These are phyloP conservation scores for Corythornis cristatus DNA, from an alignment of 2,113 vertebrate species.

Conservation along the genomic window DNA sequence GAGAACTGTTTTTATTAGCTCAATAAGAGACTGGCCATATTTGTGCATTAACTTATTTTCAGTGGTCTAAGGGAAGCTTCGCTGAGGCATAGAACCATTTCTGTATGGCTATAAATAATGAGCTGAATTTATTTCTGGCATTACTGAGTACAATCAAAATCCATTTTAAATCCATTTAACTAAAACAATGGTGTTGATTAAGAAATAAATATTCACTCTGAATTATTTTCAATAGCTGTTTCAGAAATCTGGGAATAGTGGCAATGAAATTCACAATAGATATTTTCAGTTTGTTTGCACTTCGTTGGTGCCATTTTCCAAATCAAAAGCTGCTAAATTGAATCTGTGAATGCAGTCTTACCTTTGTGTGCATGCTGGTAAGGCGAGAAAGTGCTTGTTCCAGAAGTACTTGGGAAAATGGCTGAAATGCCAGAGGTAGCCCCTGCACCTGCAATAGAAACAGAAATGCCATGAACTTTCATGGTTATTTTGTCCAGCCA, in stretches of 20 bases:
- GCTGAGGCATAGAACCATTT: not conserved
- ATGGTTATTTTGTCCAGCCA: not conserved
- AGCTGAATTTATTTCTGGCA: conserved; percentile 4
- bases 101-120: not conserved
- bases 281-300: not conserved
- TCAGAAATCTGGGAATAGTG: not conserved
- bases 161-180: not conserved
- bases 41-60: not conserved
- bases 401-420: conserved; percentile 77
- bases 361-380: conserved; percentile 90
- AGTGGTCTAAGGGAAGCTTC: not conserved
- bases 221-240: not conserved
- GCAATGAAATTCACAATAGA: not conserved
- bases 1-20: not conserved
- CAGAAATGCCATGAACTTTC: not conserved
- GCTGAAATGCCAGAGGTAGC: conserved; percentile 67
- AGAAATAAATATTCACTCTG: not conserved
- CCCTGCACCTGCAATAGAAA: conserved; percentile 80
- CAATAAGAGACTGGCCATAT: not conserved
- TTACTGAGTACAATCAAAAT: not conserved
- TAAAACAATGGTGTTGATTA: not conserved
- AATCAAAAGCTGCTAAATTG: not conserved
- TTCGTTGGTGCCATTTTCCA: not conserved
- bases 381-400: conserved; percentile 85
- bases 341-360: conserved; percentile 42